Evolutionary conservation across 2,888 invertebrate species (phyloP).

Genomic region (Oxystoma pomonae): DNA sequence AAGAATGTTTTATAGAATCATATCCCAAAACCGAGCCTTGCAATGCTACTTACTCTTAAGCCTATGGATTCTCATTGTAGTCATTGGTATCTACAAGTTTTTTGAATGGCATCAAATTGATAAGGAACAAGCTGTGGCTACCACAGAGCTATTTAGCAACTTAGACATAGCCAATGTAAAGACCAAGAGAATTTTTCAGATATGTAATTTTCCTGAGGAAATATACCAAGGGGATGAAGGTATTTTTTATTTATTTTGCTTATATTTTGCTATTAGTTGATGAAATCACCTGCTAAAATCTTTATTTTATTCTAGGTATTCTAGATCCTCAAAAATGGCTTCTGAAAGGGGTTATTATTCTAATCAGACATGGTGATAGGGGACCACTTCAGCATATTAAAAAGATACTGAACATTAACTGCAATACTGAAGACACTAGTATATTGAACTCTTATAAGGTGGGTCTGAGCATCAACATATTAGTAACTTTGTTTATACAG

Average conservation of each 20-base stretch:
- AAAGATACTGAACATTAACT: slow-evolving; percentile 73
- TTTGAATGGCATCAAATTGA: slow-evolving; percentile 48
- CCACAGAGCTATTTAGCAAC: slow-evolving; percentile 42
- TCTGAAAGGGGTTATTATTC: slow-evolving; percentile 66
- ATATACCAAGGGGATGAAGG: slow-evolving; percentile 72
- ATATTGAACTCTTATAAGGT: slow-evolving; percentile 44
- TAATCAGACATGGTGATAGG: slow-evolving; percentile 86
- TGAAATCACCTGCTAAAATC: background rate
- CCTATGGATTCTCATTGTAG: slow-evolving; percentile 75
- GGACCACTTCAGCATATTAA: slow-evolving; percentile 81
- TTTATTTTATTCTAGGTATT: slow-evolving; percentile 33
- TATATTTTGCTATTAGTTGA: background rate
- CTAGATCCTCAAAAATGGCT: slow-evolving; percentile 55
- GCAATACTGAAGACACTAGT: slow-evolving; percentile 53
- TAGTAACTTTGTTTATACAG: no score
- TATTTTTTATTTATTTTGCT: slow-evolving; percentile 37
- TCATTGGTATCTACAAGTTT: slow-evolving; percentile 77
- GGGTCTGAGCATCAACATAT: slow-evolving; percentile 6
- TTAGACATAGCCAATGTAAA: slow-evolving; percentile 56
- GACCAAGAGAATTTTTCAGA: slow-evolving; percentile 61
- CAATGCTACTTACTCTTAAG: slow-evolving; percentile 79
- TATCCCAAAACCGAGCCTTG: slow-evolving; percentile 68
- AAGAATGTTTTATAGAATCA: slow-evolving; percentile 45
- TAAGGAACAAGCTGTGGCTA: slow-evolving; percentile 31
- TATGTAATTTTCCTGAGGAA: slow-evolving; percentile 70